Evolutionary conservation across 2,888 invertebrate species (phyloP), one percentile per base, ranked within the genome.

Genomic region (Volucella inflata): DNA sequence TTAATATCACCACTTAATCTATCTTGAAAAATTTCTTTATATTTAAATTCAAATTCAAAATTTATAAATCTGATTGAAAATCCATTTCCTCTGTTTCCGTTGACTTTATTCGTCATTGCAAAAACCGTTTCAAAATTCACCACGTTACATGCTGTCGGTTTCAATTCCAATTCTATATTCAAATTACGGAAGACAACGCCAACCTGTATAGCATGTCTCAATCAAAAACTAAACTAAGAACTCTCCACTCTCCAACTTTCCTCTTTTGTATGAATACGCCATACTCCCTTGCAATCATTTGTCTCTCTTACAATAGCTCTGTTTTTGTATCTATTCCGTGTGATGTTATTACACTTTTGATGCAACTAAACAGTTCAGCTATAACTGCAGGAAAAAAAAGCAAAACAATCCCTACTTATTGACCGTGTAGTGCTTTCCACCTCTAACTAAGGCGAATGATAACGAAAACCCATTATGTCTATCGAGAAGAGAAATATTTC

Each of bases 291-390:
- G 16, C 21, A 17, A 12, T 12, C 30, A n/a, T 14, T 14, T 16
- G 14, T 68, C 64, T 46, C 74, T 17, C 51, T 78, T 74, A 30
- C 42, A 57, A 65, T 70, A 50, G 68, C 74, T 78, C 74, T 83
- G 79, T 83, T 83, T 77, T 83, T 79, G 65, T 83, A 59, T 83
- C 78, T 68, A 68, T 83, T 79, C 68, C 79, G 46, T n/a, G 62
- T 57, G 40, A 64, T 83, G 83, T 83, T 83, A 79, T 83, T 74
- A 83, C 79, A 79, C 9, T 75, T 83, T n/a, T 68, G 17, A 68
- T 78, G 46, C 21, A 74, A 64, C 42, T 10, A 83, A 83, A 48
- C 78, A 70, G 78, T 51, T 46, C 83, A 68, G 55, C 50, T 42
- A 57, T 68, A 12, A 48, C 2, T 1, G 6, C 65, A 9, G 0